phyloP scores from a whole-genome alignment of 2,888 invertebrate species.

The Phlogophora meticulosa region DNA sequence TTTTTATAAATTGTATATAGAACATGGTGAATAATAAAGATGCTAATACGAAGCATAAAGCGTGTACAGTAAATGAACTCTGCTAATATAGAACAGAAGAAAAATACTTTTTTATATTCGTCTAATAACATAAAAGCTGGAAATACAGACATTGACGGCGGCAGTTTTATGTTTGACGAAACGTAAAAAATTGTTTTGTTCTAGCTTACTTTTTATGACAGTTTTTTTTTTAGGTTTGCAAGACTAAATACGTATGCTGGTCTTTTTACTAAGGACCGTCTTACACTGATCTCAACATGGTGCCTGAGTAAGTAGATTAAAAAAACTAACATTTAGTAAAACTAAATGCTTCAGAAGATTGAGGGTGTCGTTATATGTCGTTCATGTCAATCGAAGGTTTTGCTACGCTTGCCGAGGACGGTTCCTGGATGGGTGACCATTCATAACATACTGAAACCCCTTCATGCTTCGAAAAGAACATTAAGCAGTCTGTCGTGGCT shows the following conservation, averaged over 20 bases:
- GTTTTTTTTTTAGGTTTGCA: not conserved
- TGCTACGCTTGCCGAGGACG: no score
- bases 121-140: slow-evolving; percentile 44
- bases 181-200: slow-evolving; percentile 40
- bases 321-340: no score
- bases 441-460: no score
- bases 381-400: no score
- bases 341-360: no score
- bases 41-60: not conserved
- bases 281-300: not conserved
- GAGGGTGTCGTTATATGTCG: no score
- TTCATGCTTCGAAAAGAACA: no score
- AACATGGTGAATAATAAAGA: not conserved
- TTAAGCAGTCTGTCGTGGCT: no score
- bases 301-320: no score
- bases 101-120: slow-evolving; percentile 43
- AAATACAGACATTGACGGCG: slow-evolving; percentile 37
- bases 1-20: no score
- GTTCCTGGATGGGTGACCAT: no score
- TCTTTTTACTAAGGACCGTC: not conserved
- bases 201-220: not conserved
- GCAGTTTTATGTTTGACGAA: slow-evolving; percentile 46
- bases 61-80: slow-evolving; percentile 27
- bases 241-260: not conserved
- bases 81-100: slow-evolving; percentile 20